phyloP scores from a whole-genome alignment of 2,113 vertebrate genomes.

The Tyto alba region DNA sequence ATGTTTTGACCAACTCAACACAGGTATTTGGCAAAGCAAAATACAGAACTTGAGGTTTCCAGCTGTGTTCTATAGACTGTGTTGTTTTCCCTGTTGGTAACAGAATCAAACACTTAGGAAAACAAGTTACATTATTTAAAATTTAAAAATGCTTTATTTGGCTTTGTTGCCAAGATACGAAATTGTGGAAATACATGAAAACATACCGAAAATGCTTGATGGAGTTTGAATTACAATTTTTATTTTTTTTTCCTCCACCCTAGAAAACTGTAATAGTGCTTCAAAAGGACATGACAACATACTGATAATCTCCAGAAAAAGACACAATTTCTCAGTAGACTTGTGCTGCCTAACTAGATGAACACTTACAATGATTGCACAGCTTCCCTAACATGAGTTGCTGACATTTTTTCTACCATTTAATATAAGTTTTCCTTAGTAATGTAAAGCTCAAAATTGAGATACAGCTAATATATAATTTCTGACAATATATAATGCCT shows the following conservation, averaged over 20 bases:
- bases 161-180: background rate
- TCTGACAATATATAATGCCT: background rate
- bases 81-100: background rate
- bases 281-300: background rate
- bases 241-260: too few relatives aligned
- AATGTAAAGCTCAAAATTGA: background rate
- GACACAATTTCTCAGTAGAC: background rate
- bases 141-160: background rate
- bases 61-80: too few relatives aligned
- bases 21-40: background rate
- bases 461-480: background rate
- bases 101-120: background rate
- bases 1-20: background rate
- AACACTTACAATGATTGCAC: background rate
- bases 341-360: background rate
- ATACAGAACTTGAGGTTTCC: background rate
- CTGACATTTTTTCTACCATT: background rate
- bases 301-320: background rate
- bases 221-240: background rate
- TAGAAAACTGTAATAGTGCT: background rate
- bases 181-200: background rate
- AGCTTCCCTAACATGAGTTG: background rate
- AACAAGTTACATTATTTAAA: background rate
- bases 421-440: background rate
- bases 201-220: background rate